A percentile compares a stretch with the other conserved stretches of the same genome.
These are phyloP conservation scores for Drosophila tsacasi DNA, from an alignment of 1,140 invertebrate species.

Conservation along the genomic window DNA sequence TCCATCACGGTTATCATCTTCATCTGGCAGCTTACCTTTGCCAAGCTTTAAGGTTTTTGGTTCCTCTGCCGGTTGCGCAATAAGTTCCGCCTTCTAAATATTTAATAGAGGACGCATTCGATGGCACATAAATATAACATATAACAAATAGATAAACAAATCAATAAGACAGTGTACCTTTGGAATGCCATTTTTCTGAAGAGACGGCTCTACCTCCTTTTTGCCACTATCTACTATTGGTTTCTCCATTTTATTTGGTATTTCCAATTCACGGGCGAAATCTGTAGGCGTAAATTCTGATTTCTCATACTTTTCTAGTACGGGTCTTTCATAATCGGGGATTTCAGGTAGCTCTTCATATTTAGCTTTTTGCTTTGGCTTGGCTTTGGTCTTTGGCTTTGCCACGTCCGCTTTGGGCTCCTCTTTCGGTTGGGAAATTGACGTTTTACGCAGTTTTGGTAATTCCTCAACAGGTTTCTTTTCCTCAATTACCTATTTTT, in stretches of 20 bases:
- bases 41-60: conserved; percentile 68
- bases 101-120: not conserved
- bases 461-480: conserved; percentile 67
- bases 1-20: conserved; percentile 59
- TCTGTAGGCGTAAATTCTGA: conserved; percentile 82
- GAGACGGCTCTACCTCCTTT: conserved; percentile 50
- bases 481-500: conserved; percentile 60
- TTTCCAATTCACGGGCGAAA: conserved; percentile 71
- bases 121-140: conserved; percentile 1
- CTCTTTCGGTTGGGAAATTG: conserved; percentile 66
- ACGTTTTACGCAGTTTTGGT: conserved; percentile 83
- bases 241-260: conserved; percentile 83
- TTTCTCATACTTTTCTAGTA: conserved; percentile 87
- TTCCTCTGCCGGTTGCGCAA: conserved; percentile 47
- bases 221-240: conserved; percentile 58
- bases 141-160: not conserved
- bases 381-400: conserved; percentile 86
- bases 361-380: conserved; percentile 86
- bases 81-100: conserved; percentile 59
- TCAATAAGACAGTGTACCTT: conserved; percentile 62
- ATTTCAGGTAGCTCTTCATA: conserved; percentile 91
- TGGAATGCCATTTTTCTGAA: conserved; percentile 67
- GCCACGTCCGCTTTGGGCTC: conserved; percentile 62
- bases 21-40: conserved; percentile 77
- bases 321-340: conserved; percentile 88